Evolutionary conservation across 2,113 vertebrate species (phyloP).

Genomic region (Leptobrachium ailaonicum): DNA sequence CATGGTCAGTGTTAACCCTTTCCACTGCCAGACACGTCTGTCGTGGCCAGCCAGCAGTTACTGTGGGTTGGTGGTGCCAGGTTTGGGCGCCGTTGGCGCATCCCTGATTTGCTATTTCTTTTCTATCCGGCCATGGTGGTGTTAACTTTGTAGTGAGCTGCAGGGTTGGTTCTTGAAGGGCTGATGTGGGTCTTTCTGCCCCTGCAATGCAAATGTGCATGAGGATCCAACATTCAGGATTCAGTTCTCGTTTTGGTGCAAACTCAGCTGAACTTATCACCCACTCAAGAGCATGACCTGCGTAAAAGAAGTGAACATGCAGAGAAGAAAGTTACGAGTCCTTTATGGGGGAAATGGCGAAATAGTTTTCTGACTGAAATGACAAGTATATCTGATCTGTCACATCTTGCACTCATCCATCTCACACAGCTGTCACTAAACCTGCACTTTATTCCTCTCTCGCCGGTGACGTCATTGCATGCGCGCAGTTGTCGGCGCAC

Average conservation of each 20-base stretch:
- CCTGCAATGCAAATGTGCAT: constrained; percentile 91
- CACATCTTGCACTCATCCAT: constrained; percentile 1
- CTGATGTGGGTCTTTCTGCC: constrained; percentile 71
- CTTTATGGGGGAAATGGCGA: neutral
- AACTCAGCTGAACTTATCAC: constrained; percentile 85
- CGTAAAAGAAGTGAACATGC: neutral
- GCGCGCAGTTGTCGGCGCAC: neutral
- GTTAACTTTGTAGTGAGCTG: constrained; percentile 91
- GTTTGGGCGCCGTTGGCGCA: constrained; percentile 76
- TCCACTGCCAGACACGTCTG: neutral
- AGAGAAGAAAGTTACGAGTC: neutral
- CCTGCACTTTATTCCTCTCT: neutral
- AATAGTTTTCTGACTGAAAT: neutral
- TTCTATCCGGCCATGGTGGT: constrained; percentile 90
- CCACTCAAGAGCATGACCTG: constrained; percentile 71
- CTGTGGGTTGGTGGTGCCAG: neutral
- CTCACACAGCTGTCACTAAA: constrained; percentile 9
- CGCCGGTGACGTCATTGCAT: neutral
- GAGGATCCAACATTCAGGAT: constrained; percentile 71
- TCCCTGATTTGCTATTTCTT: constrained; percentile 78
- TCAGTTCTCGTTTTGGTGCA: constrained; percentile 81
- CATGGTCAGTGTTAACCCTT: constrained; percentile 3
- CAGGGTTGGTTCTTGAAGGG: constrained; percentile 78
- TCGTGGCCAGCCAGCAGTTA: neutral
- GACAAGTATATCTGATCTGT: constrained; percentile 3